Percentiles rank a stretch among this genome's conserved stretches.
Evolutionary conservation across 1,140 invertebrate genomes (phyloP).

Genomic region (Trachymyrmex septentrionalis): DNA sequence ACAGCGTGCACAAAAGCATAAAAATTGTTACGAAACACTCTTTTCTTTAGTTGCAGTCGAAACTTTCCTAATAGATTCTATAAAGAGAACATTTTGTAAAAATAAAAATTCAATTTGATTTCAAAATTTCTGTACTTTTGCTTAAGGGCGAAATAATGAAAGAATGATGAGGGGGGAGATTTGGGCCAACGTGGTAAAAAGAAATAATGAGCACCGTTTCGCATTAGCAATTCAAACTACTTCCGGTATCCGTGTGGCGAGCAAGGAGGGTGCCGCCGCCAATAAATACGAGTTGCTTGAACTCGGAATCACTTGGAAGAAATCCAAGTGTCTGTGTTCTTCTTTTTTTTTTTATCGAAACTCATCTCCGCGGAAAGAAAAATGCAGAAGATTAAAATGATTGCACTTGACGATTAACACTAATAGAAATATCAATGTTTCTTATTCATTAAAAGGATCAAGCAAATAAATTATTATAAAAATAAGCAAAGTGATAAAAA

Average conservation of each 20-base stretch:
- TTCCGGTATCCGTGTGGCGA: constrained; percentile 80
- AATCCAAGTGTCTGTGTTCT: constrained; percentile 62
- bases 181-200: constrained; percentile 78
- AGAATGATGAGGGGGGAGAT: constrained; percentile 67
- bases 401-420: background rate
- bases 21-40: constrained; percentile 2
- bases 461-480: too few relatives aligned
- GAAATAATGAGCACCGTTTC: constrained; percentile 78
- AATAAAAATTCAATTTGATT: background rate
- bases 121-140: background rate
- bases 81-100: background rate
- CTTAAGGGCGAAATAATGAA: background rate
- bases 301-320: constrained; percentile 78
- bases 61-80: background rate
- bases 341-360: background rate
- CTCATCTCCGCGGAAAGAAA: background rate
- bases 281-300: constrained; percentile 83
- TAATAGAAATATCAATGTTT: too few relatives aligned
- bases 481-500: too few relatives aligned
- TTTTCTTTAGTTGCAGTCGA: background rate
- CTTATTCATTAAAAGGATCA: too few relatives aligned
- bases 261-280: constrained; percentile 62
- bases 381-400: background rate
- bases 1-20: background rate
- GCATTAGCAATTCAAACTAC: constrained; percentile 85